A percentile compares a stretch with the other conserved stretches of the same genome.
Evolutionary conservation across 2,888 invertebrate species (phyloP).

Genomic region (Lepetodrilus schrolli): DNA sequence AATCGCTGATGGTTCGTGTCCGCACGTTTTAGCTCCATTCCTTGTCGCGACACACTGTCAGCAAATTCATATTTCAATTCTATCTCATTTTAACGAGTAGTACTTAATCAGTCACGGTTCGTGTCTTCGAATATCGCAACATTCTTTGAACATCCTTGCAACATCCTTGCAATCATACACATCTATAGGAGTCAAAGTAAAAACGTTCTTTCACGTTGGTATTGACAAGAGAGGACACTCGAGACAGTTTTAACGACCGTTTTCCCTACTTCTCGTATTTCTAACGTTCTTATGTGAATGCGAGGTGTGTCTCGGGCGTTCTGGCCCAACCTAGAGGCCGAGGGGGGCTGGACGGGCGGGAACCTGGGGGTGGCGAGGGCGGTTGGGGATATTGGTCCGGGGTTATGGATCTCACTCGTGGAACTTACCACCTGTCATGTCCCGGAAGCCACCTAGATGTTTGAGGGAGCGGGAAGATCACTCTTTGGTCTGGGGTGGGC

Average conservation of each 20-base stretch:
- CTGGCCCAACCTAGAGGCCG: background rate
- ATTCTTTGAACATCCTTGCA: no score
- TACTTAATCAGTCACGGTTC: no score
- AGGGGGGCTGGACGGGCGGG: conserved; percentile 16
- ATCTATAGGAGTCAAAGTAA: no score
- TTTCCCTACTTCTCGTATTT: background rate
- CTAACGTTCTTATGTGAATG: background rate
- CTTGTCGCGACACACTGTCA: no score
- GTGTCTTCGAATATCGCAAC: no score
- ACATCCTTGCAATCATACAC: no score
- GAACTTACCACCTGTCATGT: conserved; percentile 13
- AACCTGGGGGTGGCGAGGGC: conserved; percentile 1
- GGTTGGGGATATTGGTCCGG: background rate
- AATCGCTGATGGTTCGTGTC: no score
- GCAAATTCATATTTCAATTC: no score
- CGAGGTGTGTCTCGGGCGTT: conserved; percentile 1
- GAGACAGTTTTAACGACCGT: background rate
- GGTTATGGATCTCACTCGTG: conserved; percentile 11
- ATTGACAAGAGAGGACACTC: background rate
- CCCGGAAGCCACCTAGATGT: background rate
- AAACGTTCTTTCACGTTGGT: background rate
- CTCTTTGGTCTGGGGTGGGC: no score
- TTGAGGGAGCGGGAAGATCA: background rate
- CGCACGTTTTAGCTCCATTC: no score
- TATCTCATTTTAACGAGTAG: no score